These are phyloP conservation scores for Chironex yamaguchii DNA, from an alignment of 30 jellyfish, hydroid and myxozoan genomes.

Conservation along the genomic window DNA sequence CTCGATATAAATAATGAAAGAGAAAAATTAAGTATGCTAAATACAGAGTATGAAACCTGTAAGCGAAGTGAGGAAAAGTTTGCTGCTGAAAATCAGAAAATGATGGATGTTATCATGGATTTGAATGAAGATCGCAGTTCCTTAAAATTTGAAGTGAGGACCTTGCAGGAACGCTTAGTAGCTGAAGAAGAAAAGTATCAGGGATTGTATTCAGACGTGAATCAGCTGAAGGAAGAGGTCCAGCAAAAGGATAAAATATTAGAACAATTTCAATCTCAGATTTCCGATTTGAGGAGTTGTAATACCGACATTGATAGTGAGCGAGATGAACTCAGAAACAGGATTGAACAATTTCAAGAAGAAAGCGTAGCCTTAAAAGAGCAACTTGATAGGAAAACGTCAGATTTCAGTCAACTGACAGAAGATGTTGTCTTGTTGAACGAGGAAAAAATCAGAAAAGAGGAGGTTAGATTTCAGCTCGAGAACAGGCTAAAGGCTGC, in stretches of 20 bases:
- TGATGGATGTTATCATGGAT: neutral
- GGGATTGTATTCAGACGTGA: neutral
- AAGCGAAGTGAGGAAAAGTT: neutral
- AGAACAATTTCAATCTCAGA: constrained; percentile 8
- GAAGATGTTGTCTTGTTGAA: no score
- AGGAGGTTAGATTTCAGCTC: neutral
- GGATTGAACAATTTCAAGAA: neutral
- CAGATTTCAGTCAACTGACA: neutral
- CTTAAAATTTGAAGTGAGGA: neutral
- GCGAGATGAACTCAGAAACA: neutral
- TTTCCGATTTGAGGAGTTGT: neutral
- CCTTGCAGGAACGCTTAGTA: neutral
- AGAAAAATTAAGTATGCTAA: neutral
- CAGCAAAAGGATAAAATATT: constrained; percentile 16
- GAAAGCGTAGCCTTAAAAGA: neutral
- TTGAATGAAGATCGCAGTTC: neutral
- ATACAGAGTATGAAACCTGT: neutral
- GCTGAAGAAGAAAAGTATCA: neutral
- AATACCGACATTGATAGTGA: neutral
- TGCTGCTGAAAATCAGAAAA: neutral
- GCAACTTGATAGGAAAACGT: neutral
- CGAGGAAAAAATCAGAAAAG: neutral
- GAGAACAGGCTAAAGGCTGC: neutral
- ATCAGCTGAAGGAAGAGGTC: neutral
- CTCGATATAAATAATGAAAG: neutral